phyloP scores from a whole-genome alignment of 2,113 vertebrate species.

The Chitala chitala region DNA sequence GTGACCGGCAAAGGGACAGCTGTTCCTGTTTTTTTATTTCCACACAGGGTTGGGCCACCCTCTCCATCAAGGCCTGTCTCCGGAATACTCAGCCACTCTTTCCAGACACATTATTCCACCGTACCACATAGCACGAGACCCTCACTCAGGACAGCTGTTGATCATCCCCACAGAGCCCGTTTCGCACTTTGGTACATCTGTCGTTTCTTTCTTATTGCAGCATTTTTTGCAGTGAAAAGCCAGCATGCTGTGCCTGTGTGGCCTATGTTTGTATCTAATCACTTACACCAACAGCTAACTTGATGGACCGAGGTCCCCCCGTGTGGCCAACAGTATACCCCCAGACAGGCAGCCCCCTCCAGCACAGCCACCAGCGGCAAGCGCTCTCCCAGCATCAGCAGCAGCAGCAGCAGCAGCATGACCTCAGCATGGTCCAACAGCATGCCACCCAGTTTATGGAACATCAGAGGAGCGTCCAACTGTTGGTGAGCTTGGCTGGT shows the following conservation, averaged over 20 bases:
- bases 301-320: slow-evolving; percentile 81
- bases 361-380: slow-evolving; percentile 93
- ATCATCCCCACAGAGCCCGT: slow-evolving; percentile 91
- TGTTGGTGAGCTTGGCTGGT: slow-evolving; percentile 41
- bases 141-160: slow-evolving; percentile 89
- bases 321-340: slow-evolving; percentile 88
- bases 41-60: slow-evolving; percentile 78
- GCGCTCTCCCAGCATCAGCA: slow-evolving; percentile 89
- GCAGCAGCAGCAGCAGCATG: slow-evolving; percentile 86
- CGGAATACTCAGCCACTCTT: slow-evolving; percentile 78
- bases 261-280: neutral
- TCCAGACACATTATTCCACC: slow-evolving; percentile 79
- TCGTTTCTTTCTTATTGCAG: neutral
- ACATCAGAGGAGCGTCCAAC: slow-evolving; percentile 75
- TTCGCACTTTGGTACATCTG: slow-evolving; percentile 77
- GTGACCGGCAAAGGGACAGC: no score
- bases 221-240: neutral
- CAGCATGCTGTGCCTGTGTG: neutral
- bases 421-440: slow-evolving; percentile 92
- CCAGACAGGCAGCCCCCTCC: slow-evolving; percentile 74
- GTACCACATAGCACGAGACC: slow-evolving; percentile 92
- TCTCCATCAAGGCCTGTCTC: slow-evolving; percentile 83
- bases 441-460: slow-evolving; percentile 91
- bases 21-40: neutral
- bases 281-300: slow-evolving; percentile 61